Evolutionary conservation across 1,140 invertebrate species (phyloP).

Genomic region (Sipha flava): DNA sequence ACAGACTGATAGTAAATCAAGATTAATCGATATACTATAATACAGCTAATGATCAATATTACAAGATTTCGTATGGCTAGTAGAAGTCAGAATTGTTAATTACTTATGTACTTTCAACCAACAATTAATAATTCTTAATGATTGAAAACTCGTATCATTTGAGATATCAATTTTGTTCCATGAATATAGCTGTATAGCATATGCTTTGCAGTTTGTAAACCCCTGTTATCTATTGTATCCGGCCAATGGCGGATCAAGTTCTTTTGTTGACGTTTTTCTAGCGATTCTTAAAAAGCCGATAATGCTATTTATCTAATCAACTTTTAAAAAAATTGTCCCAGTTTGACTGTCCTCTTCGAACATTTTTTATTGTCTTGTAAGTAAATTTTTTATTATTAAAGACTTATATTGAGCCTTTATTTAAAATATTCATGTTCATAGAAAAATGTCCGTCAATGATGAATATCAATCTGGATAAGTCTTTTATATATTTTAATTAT

Average conservation of each 20-base stretch:
- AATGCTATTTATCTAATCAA: constrained; percentile 25
- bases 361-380: not conserved
- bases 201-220: constrained; percentile 1
- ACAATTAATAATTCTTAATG: too few relatives aligned
- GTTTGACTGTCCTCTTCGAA: not conserved
- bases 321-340: constrained; percentile 20
- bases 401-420: not conserved
- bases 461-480: not conserved
- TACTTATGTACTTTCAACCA: too few relatives aligned
- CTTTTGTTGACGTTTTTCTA: constrained; percentile 32
- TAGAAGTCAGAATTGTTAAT: too few relatives aligned
- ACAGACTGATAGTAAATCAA: too few relatives aligned
- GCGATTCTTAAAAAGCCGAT: constrained; percentile 17
- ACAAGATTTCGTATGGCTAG: too few relatives aligned
- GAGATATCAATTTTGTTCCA: not conserved
- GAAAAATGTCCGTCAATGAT: not conserved
- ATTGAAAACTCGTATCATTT: too few relatives aligned
- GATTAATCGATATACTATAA: too few relatives aligned
- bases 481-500: not conserved
- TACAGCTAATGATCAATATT: too few relatives aligned
- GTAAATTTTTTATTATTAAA: not conserved
- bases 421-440: not conserved
- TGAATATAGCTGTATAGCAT: not conserved
- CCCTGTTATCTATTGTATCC: not conserved
- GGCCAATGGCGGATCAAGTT: constrained; percentile 12